Evolutionary conservation across 2,113 vertebrate species (phyloP), one percentile per base, ranked within the genome.

Genomic region (Neoarius graeffei): DNA sequence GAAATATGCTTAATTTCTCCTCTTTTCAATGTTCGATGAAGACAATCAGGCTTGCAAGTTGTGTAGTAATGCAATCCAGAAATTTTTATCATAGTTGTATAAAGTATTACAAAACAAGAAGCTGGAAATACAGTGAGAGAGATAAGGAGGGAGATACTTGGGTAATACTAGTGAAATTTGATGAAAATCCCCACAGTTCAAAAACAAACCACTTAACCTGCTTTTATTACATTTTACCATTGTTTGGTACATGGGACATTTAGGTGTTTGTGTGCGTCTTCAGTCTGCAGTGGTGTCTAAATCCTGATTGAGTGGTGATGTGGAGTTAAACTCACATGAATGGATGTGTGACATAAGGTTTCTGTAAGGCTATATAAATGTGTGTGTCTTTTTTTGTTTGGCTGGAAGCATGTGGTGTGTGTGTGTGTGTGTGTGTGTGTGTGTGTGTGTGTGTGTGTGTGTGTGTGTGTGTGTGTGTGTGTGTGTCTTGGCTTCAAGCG

Each of bases 401-500:
- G 57, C 89, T 85, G 52, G 84, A 84, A 85, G 86, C 91, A 87
- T 89, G 67, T 86, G 90, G 89, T 92, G 91, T 94, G 90, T 85
- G 83, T 66, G 77, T 92, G 60, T 57, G 69, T 87, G 77, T 89
- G 89, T 93, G 91, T n/a, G n/a, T n/a, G n/a, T n/a, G n/a, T n/a
- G 89, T 93, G 88, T 93, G 77, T 92, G 62, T 59, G 69, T 87
- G 77, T 89, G 89, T 93, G 91, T 94, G 89, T 93, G 88, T 93
- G 89, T 93, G 88, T 93, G 77, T 92, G 89, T 93, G 88, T 93
- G 77, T 92, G 62, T 59, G 69, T 87, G 77, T 89, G 89, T 93
- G 91, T 94, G 89, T 93, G 88, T 93, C 88, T 95, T 94, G 93
- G 94, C 94, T 91, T 88, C 11, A 77, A 20, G 82, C 56, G 80